Percentiles rank a stretch among this genome's conserved stretches.
Conservation (phyloP, 2,888 invertebrate genomes). For the Meliscaeva auricollis region DNA sequence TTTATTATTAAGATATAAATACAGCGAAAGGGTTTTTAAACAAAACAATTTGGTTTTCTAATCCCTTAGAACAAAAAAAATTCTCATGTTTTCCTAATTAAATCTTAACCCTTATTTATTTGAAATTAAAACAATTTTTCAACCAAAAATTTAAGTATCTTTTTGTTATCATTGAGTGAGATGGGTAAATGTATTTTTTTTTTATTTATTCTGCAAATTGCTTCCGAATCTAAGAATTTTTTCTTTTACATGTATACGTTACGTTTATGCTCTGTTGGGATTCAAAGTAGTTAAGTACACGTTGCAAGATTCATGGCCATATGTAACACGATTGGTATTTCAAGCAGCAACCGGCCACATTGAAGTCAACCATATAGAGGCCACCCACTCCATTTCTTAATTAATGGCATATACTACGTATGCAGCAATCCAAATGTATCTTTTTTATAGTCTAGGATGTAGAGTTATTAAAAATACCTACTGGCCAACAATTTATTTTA, state of each 20-base stretch:
- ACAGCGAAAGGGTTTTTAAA: too few species aligned
- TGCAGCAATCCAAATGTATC: neutral
- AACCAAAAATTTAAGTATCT: too few species aligned
- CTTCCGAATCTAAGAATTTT: neutral
- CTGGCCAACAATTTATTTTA: too few species aligned
- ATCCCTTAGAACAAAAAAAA: too few species aligned
- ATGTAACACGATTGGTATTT: conserved; percentile 16
- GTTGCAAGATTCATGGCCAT: conserved; percentile 11
- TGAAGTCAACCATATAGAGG: conserved; percentile 13
- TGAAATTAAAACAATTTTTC: too few species aligned
- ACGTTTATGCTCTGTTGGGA: neutral
- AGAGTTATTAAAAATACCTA: neutral
- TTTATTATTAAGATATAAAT: too few species aligned
- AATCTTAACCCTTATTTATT: too few species aligned
- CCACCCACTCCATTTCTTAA: conserved; percentile 36
- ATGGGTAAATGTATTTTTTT: neutral
- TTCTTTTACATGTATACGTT: neutral
- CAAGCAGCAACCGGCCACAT: conserved; percentile 3
- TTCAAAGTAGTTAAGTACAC: neutral
- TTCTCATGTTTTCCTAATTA: too few species aligned
- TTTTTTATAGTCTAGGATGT: neutral
- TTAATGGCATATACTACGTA: conserved; percentile 12
- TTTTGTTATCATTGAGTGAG: too few species aligned
- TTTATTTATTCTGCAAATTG: neutral
- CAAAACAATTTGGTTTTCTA: too few species aligned